Percentiles rank a stretch among this genome's conserved stretches.
Evolutionary conservation across 2,888 invertebrate species (phyloP).

Genomic region (Apodemia duryi): DNA sequence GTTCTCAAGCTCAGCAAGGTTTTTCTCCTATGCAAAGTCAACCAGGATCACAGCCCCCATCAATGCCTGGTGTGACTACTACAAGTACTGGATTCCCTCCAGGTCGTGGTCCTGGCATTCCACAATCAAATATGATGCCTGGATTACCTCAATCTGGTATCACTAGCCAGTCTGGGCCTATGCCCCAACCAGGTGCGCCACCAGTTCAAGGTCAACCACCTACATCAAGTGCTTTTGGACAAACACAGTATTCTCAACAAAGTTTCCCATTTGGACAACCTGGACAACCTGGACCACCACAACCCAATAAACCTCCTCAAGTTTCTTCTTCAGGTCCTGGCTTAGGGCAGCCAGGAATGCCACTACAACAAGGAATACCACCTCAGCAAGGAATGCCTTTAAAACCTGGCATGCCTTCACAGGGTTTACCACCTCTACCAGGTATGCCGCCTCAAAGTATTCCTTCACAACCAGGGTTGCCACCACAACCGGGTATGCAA

Average conservation of each 20-base stretch:
- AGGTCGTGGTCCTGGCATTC: conserved; percentile 23
- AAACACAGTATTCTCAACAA: conserved; percentile 14
- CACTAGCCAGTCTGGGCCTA: conserved; percentile 25
- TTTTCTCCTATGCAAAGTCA: conserved; percentile 23
- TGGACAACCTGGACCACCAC: conserved; percentile 21
- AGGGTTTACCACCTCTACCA: conserved; percentile 37
- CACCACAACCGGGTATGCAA: conserved; percentile 34
- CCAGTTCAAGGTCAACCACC: conserved; percentile 22
- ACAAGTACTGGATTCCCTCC: conserved; percentile 32
- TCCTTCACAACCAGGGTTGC: conserved; percentile 37
- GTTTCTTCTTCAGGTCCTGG: conserved; percentile 7
- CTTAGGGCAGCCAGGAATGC: conserved; percentile 46
- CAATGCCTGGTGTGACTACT: conserved; percentile 33
- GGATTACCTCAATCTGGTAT: conserved; percentile 6
- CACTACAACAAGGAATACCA: conserved; percentile 31
- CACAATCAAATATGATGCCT: conserved; percentile 21
- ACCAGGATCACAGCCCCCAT: conserved; percentile 32
- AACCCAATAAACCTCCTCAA: conserved; percentile 26
- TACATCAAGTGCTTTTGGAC: conserved; percentile 26
- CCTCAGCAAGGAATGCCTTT: conserved; percentile 37
- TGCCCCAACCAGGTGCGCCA: conserved; percentile 22
- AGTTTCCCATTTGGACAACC: conserved; percentile 31
- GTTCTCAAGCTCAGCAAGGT: conserved; percentile 5
- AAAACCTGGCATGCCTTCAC: conserved; percentile 33
- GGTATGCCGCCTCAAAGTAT: conserved; percentile 39